A percentile compares a stretch with the other conserved stretches of the same genome.
Conservation (phyloP, 2,113 vertebrate genomes). For the Apteryx mantelli region DNA sequence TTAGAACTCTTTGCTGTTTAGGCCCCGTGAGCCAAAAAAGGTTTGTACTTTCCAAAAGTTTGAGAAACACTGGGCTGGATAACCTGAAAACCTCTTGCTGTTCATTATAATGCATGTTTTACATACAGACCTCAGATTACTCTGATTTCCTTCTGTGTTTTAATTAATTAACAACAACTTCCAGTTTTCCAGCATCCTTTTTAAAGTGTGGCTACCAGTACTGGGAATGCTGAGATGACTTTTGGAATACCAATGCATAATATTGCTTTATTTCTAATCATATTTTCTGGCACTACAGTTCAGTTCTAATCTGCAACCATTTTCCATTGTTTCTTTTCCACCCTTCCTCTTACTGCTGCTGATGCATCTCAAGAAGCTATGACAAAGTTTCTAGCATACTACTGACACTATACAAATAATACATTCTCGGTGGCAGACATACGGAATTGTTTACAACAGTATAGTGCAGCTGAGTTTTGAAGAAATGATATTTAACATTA, state of each 20-base stretch:
- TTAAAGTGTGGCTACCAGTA: not conserved
- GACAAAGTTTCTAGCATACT: not conserved
- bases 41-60: not conserved
- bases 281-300: not conserved
- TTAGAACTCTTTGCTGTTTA: not conserved
- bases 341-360: not conserved
- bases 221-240: not conserved
- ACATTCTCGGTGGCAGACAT: not conserved
- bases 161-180: not conserved
- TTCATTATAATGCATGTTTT: not conserved
- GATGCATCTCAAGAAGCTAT: not conserved
- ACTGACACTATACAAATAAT: not conserved
- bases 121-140: not conserved
- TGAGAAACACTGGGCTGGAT: not conserved
- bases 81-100: not conserved
- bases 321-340: not conserved
- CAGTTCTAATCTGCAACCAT: not conserved
- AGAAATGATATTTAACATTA: not conserved
- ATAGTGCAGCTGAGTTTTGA: not conserved
- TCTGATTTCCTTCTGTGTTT: not conserved
- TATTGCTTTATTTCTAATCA: not conserved
- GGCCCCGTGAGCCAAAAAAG: not conserved
- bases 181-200: not conserved
- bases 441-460: not conserved
- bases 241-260: not conserved